Conservation (phyloP, 2,797 vertebrate species). For the Spheniscus humboldti region DNA sequence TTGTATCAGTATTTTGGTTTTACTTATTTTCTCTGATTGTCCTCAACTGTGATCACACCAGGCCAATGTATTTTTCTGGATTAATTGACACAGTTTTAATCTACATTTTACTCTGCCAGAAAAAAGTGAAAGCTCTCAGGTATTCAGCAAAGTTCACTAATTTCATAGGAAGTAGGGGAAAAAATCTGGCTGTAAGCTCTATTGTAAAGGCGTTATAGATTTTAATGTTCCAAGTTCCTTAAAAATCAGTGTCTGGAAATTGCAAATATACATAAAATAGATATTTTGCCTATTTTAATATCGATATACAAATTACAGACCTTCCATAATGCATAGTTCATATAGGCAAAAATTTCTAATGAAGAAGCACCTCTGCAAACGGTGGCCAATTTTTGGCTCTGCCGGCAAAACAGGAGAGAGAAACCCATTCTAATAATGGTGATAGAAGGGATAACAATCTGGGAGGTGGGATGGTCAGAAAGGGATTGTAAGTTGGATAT, state of each 20-base stretch:
- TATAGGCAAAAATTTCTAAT: neutral
- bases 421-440: neutral
- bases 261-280: neutral
- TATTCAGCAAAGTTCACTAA: neutral
- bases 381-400: neutral
- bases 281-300: neutral
- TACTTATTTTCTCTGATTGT: neutral
- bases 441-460: neutral
- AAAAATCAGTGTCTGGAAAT: neutral
- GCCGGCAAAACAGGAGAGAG: neutral
- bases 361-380: neutral
- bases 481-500: neutral
- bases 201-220: neutral
- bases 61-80: neutral
- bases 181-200: neutral
- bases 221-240: neutral
- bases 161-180: neutral
- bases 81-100: neutral
- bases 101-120: neutral
- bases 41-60: neutral
- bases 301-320: neutral
- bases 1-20: neutral
- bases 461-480: neutral
- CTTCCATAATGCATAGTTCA: neutral
- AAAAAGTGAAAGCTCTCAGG: neutral